These are phyloP conservation scores for Timandra comae DNA, from an alignment of 2,888 invertebrate genomes.

Conservation along the genomic window DNA sequence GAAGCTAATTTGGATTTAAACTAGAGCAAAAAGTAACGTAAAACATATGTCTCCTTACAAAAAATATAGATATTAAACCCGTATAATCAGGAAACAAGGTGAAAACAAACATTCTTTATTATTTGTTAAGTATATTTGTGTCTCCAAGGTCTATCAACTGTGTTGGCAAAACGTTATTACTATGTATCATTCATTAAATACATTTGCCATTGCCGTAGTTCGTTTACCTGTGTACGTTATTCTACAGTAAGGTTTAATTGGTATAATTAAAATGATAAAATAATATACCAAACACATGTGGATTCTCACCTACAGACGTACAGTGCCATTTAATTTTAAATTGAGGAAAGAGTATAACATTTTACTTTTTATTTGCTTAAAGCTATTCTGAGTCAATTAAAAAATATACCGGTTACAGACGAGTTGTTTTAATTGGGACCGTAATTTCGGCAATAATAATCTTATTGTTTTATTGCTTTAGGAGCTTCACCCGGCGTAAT, in stretches of 20 bases:
- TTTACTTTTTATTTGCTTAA: constrained; percentile 24
- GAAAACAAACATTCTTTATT: too few relatives aligned
- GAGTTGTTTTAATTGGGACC: constrained; percentile 23
- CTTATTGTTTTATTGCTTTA: constrained; percentile 33
- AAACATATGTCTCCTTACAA: too few relatives aligned
- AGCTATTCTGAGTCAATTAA: constrained; percentile 22
- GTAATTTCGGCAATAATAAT: constrained; percentile 27
- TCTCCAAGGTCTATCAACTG: too few relatives aligned
- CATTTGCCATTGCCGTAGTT: too few relatives aligned
- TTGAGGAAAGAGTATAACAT: constrained; percentile 22
- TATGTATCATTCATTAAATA: too few relatives aligned
- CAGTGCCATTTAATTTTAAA: constrained; percentile 19
- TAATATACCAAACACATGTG: constrained; percentile 5
- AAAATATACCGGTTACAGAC: constrained; percentile 13
- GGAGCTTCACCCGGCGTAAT: constrained; percentile 17
- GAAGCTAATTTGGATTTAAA: too few relatives aligned
- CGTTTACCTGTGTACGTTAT: too few relatives aligned
- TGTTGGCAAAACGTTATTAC: too few relatives aligned
- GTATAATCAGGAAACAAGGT: too few relatives aligned
- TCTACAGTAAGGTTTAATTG: constrained; percentile 1
- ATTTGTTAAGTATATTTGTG: too few relatives aligned
- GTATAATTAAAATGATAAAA: constrained; percentile 17
- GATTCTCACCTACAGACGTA: constrained; percentile 21
- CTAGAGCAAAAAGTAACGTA: too few relatives aligned
- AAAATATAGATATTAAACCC: too few relatives aligned